A percentile compares a stretch with the other conserved stretches of the same genome.
These are phyloP conservation scores for Halictus ligatus DNA, from an alignment of 2,888 invertebrate genomes.

Conservation along the genomic window DNA sequence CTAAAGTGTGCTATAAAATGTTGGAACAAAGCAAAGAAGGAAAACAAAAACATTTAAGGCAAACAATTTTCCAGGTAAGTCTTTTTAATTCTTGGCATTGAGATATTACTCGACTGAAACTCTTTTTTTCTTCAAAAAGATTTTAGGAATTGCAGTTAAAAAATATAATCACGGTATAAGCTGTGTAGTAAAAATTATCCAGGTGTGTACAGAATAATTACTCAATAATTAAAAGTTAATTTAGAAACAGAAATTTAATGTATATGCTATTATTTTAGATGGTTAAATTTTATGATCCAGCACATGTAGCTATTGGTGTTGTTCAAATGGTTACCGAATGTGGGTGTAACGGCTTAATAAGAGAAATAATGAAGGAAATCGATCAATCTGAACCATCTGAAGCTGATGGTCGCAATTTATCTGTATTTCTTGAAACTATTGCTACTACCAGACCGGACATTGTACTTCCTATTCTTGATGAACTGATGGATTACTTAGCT, in stretches of 20 bases:
- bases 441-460: slow-evolving; percentile 72
- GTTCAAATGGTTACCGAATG: slow-evolving; percentile 89
- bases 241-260: slow-evolving; percentile 42
- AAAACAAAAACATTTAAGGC: slow-evolving; percentile 87
- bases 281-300: slow-evolving; percentile 90
- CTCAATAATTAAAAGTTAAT: slow-evolving; percentile 25
- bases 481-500: slow-evolving; percentile 76
- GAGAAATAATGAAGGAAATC: slow-evolving; percentile 91
- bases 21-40: slow-evolving; percentile 87
- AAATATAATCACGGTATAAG: slow-evolving; percentile 93
- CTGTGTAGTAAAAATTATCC: slow-evolving; percentile 89
- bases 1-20: slow-evolving; percentile 91
- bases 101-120: slow-evolving; percentile 50
- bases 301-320: slow-evolving; percentile 89
- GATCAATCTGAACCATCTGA: slow-evolving; percentile 88
- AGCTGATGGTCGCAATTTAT: slow-evolving; percentile 82
- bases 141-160: slow-evolving; percentile 92
- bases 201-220: slow-evolving; percentile 80
- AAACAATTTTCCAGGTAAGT: slow-evolving; percentile 86
- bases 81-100: slow-evolving; percentile 5
- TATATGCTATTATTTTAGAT: slow-evolving; percentile 86
- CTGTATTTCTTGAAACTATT: slow-evolving; percentile 78
- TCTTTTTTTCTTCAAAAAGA: slow-evolving; percentile 86
- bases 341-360: slow-evolving; percentile 89
- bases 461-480: slow-evolving; percentile 77